phyloP scores from a whole-genome alignment of 2,888 invertebrate species.

The Sphinx pinastri region DNA sequence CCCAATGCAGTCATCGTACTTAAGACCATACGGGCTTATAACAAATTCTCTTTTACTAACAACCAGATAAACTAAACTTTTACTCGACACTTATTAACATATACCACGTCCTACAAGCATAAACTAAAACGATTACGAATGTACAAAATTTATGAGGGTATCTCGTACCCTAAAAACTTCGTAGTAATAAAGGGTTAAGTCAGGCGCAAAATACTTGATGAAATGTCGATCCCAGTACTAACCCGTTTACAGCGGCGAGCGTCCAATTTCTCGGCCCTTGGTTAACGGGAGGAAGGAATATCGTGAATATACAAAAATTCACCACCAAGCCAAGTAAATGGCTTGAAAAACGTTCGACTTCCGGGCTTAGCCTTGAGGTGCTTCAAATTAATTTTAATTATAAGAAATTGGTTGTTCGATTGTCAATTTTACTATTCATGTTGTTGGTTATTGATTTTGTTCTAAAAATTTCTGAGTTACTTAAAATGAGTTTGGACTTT shows the following conservation, averaged over 20 bases:
- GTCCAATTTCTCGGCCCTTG: conserved; percentile 24
- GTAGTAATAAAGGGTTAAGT: conserved; percentile 26
- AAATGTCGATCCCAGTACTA: conserved; percentile 21
- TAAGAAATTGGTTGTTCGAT: not conserved
- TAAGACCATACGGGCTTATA: not conserved
- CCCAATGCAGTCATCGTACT: too few relatives aligned
- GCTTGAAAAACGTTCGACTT: not conserved
- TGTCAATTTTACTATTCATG: not conserved
- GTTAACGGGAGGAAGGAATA: not conserved
- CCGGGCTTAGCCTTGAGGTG: conserved; percentile 7
- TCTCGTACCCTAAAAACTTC: conserved; percentile 14
- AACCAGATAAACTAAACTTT: not conserved
- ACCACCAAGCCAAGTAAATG: not conserved
- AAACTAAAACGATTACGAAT: not conserved
- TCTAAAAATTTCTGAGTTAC: too few relatives aligned
- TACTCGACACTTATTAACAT: not conserved
- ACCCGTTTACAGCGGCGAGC: conserved; percentile 14
- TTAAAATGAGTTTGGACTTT: too few relatives aligned
- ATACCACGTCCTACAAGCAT: not conserved
- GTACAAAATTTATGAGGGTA: conserved; percentile 21
- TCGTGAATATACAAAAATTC: conserved; percentile 23
- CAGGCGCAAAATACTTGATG: conserved; percentile 28
- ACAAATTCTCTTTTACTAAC: not conserved
- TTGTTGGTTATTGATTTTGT: too few relatives aligned
- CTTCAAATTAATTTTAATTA: conserved; percentile 15